Evolutionary conservation across 1,140 invertebrate genomes (phyloP).

Genomic region (Conus betulinus): DNA sequence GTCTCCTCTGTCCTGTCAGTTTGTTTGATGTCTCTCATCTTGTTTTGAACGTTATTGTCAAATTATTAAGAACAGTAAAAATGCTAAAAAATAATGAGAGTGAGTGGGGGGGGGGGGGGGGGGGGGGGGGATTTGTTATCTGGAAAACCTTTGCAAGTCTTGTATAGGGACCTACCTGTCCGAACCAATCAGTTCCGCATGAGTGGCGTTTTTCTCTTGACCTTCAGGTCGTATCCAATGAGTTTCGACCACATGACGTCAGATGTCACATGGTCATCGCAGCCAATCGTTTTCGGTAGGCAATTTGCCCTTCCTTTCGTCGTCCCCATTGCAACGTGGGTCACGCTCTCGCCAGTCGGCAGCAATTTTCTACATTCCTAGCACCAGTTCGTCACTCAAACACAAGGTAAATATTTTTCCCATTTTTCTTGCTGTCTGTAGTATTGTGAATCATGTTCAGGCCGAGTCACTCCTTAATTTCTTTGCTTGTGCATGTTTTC

Average conservation of each 20-base stretch:
- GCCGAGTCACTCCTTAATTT: not conserved
- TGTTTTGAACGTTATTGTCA: too few relatives aligned
- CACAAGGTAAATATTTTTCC: not conserved
- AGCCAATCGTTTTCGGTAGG: conserved; percentile 8
- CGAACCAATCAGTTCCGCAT: not conserved
- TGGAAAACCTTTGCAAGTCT: too few relatives aligned
- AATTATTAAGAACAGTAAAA: too few relatives aligned
- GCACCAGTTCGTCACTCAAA: not conserved
- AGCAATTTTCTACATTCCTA: conserved; percentile 5
- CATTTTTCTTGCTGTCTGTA: not conserved
- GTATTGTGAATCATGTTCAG: not conserved
- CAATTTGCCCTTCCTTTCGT: not conserved
- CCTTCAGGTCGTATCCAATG: conserved; percentile 6
- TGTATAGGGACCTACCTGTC: too few relatives aligned
- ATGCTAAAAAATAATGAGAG: too few relatives aligned
- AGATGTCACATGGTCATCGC: not conserved
- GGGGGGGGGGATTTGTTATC: too few relatives aligned
- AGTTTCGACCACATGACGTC: conserved; percentile 19
- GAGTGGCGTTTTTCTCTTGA: not conserved
- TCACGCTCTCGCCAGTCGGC: conserved; percentile 6
- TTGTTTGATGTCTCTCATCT: too few relatives aligned
- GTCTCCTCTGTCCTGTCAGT: too few relatives aligned
- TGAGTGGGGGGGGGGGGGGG: too few relatives aligned
- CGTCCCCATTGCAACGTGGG: conserved; percentile 19
- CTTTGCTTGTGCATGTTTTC: not conserved